These are phyloP conservation scores for Allygus modestus DNA, from an alignment of 2,888 invertebrate species.

Conservation along the genomic window DNA sequence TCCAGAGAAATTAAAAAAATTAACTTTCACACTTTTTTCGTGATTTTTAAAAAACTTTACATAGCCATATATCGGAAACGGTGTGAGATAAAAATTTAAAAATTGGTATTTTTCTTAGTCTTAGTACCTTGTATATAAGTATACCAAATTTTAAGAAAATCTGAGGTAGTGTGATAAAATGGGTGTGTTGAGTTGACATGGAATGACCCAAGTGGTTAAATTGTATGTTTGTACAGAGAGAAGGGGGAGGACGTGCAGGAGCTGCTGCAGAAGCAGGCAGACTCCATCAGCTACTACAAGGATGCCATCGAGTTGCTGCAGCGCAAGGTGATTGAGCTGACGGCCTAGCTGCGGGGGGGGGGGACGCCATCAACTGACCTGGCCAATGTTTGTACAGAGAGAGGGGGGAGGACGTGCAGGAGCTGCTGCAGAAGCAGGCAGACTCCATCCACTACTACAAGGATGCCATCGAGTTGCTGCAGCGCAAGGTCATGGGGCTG, in stretches of 20 bases:
- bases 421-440: slow-evolving; percentile 84
- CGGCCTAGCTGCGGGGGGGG: slow-evolving; percentile 65
- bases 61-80: no score
- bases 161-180: no score
- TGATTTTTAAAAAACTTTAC: no score
- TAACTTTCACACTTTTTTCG: no score
- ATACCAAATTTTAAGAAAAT: no score
- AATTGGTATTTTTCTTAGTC: no score
- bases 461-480: slow-evolving; percentile 82
- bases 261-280: slow-evolving; percentile 84
- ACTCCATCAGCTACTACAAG: slow-evolving; percentile 82
- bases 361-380: slow-evolving; percentile 58
- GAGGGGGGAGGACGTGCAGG: slow-evolving; percentile 77
- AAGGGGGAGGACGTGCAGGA: slow-evolving; percentile 78
- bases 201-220: no score
- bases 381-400: slow-evolving; percentile 68
- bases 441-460: slow-evolving; percentile 83
- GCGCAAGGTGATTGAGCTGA: slow-evolving; percentile 78
- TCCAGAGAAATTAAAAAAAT: no score
- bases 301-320: slow-evolving; percentile 83
- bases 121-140: no score
- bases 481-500: slow-evolving; percentile 79
- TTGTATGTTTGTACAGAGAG: slow-evolving; percentile 69
- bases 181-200: no score
- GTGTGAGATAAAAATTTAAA: no score